Conservation (phyloP, 2,888 invertebrate species). For the Dryocosmus kuriphilus region DNA sequence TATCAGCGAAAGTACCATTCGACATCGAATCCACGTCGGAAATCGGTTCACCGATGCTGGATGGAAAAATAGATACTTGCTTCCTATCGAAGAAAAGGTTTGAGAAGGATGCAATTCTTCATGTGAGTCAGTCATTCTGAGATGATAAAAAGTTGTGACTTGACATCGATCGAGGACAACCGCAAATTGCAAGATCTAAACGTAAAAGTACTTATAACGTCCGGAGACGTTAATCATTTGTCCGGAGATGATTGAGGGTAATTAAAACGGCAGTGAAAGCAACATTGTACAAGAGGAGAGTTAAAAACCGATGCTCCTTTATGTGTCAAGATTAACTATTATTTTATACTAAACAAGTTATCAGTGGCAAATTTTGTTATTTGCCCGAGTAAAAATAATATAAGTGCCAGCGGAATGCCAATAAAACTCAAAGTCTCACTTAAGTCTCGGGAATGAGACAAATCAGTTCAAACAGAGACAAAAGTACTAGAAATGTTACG, state of each 20-base stretch:
- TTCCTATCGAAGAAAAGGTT: background rate
- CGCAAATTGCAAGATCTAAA: background rate
- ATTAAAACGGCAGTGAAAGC: slow-evolving; percentile 31
- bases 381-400: too few species aligned
- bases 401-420: too few species aligned
- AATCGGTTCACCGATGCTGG: slow-evolving; percentile 43
- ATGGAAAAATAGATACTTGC: background rate
- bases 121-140: background rate
- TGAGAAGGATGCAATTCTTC: background rate
- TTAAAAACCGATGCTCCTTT: background rate
- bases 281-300: background rate
- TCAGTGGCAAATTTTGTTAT: too few species aligned
- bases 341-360: background rate
- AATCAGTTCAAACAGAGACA: too few species aligned
- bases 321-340: background rate
- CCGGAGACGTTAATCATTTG: slow-evolving; percentile 18
- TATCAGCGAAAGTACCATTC: slow-evolving; percentile 67
- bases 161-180: background rate
- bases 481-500: too few species aligned
- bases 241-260: background rate
- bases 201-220: background rate
- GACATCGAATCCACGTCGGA: slow-evolving; percentile 55
- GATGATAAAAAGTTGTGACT: background rate
- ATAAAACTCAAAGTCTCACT: too few species aligned
- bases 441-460: too few species aligned